Evolutionary conservation across 2,797 vertebrate genomes (phyloP).

Genomic region (Chelmon rostratus): DNA sequence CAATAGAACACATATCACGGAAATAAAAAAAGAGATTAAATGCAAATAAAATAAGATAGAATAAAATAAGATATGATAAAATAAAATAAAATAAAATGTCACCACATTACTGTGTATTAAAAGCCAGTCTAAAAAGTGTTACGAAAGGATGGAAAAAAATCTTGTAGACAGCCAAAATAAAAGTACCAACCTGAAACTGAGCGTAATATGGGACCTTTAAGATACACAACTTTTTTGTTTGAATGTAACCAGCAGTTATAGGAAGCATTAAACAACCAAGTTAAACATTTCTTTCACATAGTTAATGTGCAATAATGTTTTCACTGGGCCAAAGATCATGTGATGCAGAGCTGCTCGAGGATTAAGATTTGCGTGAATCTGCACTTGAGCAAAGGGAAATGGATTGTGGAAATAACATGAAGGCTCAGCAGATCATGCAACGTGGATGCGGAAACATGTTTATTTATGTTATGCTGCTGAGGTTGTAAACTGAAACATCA

Average conservation of each 20-base stretch:
- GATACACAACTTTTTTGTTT: not conserved
- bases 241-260: slow-evolving; percentile 1
- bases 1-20: too few species aligned
- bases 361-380: slow-evolving; percentile 7
- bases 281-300: not conserved
- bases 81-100: too few species aligned
- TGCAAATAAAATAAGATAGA: too few species aligned
- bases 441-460: slow-evolving; percentile 7
- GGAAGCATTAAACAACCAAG: not conserved
- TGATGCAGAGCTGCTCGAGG: not conserved
- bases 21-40: too few species aligned
- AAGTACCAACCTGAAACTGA: too few species aligned
- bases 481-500: slow-evolving; percentile 4
- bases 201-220: too few species aligned
- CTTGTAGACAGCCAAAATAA: too few species aligned
- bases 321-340: slow-evolving; percentile 18
- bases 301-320: slow-evolving; percentile 25
- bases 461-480: not conserved
- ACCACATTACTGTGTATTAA: too few species aligned
- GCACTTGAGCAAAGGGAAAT: slow-evolving; percentile 33
- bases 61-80: too few species aligned
- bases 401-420: not conserved
- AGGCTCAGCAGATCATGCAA: slow-evolving; percentile 6
- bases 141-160: too few species aligned
- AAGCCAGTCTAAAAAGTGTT: too few species aligned